Percentiles rank a stretch among this genome's conserved stretches.
Conservation (phyloP, 2,113 vertebrate genomes). For the Manacus vitellinus region DNA sequence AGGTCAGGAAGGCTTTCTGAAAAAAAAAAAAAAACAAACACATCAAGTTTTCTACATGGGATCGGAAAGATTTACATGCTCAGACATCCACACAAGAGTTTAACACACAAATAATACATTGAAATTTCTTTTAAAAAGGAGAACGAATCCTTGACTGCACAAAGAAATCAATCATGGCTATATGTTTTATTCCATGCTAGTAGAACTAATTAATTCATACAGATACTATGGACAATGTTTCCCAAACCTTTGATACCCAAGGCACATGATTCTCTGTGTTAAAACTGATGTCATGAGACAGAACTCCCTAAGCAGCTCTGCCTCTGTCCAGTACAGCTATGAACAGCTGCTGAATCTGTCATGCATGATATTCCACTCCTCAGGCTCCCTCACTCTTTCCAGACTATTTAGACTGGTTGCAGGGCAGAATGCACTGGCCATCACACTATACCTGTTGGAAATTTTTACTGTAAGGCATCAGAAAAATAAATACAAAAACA, state of each 20-base stretch:
- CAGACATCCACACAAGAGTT: not conserved
- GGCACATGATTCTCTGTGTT: not conserved
- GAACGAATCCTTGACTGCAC: not conserved
- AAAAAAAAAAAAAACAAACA: not conserved
- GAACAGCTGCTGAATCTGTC: not conserved
- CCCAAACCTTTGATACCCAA: not conserved
- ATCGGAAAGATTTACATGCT: not conserved
- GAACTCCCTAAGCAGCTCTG: not conserved
- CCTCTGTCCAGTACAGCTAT: not conserved
- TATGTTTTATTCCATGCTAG: not conserved
- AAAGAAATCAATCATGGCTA: accelerated
- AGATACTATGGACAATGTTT: not conserved
- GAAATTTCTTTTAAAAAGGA: not conserved
- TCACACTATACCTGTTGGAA: not conserved
- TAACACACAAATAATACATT: not conserved
- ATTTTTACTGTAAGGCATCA: not conserved
- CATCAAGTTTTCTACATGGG: not conserved
- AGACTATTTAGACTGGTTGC: not conserved
- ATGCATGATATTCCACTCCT: not conserved
- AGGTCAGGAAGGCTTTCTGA: not conserved
- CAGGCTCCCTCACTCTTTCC: not conserved
- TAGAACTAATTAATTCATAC: not conserved
- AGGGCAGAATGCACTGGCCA: not conserved
- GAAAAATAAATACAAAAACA: not conserved
- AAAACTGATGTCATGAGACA: not conserved